Evolutionary conservation across 1,140 invertebrate genomes (phyloP).

Genomic region (Plectus sambesii): DNA sequence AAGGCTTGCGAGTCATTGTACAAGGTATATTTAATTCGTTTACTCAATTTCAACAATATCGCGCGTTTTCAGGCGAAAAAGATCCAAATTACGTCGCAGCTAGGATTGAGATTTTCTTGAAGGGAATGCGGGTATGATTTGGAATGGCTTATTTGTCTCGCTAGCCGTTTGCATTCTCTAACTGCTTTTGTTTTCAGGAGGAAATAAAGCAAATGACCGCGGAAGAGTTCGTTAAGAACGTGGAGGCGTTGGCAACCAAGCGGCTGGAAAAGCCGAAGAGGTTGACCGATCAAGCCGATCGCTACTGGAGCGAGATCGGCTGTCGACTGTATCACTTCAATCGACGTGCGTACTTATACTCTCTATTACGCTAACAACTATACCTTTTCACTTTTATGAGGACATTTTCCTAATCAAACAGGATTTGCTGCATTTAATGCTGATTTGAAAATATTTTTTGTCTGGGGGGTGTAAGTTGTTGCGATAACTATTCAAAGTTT

Average conservation of each 20-base stretch:
- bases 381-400: no score
- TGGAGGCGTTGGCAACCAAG: conserved; percentile 64
- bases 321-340: conserved; percentile 83
- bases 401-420: no score
- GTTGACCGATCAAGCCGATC: conserved; percentile 56
- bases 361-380: no score
- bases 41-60: no score
- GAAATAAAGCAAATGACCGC: conserved; percentile 61
- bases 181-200: conserved; percentile 50
- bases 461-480: no score
- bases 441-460: conserved; percentile 23
- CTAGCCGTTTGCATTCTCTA: no score
- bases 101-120: conserved; percentile 73
- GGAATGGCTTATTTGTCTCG: no score
- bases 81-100: conserved; percentile 69
- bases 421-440: no score
- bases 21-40: conserved; percentile 83
- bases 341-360: conserved; percentile 49
- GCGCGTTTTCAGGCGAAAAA: no score
- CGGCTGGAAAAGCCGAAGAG: conserved; percentile 81
- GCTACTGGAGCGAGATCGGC: conserved; percentile 73
- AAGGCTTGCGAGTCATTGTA: conserved; percentile 73
- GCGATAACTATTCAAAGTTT: no score
- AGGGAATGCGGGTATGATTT: conserved; percentile 60
- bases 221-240: conserved; percentile 71